These are phyloP conservation scores for Sthenelais limicola DNA, from an alignment of 2,888 invertebrate species.

Conservation along the genomic window DNA sequence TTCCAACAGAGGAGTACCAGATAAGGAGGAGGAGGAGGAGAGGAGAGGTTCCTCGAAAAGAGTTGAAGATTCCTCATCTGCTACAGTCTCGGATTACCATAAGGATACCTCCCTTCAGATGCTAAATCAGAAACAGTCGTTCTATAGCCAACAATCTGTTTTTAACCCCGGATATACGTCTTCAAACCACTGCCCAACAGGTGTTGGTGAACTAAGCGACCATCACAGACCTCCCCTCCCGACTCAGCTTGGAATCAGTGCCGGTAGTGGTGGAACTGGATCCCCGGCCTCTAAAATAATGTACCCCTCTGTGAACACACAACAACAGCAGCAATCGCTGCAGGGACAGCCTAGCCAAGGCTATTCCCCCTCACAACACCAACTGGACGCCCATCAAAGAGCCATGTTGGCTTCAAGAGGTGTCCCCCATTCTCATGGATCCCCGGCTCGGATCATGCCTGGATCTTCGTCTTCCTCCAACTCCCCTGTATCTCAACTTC, in stretches of 20 bases:
- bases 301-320: background rate
- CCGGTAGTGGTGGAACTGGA: background rate
- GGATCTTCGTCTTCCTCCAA: conserved; percentile 6
- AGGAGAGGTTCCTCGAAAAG: too few species aligned
- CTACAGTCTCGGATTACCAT: too few species aligned
- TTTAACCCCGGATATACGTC: conserved; percentile 33
- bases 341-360: background rate
- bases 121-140: background rate
- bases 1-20: too few species aligned
- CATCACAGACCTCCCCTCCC: conserved; percentile 35
- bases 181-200: too few species aligned
- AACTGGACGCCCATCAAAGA: conserved; percentile 25
- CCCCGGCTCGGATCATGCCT: background rate
- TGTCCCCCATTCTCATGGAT: too few species aligned
- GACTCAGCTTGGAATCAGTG: background rate
- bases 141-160: conserved; percentile 13
- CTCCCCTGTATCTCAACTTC: background rate
- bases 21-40: too few species aligned
- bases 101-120: too few species aligned
- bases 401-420: conserved; percentile 15
- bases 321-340: background rate
- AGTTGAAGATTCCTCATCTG: too few species aligned
- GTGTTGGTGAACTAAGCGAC: background rate
- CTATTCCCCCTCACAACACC: too few species aligned
- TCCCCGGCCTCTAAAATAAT: conserved; percentile 1